Evolutionary conservation across 2,797 vertebrate genomes (phyloP).

Genomic region (Amblyopsis hoosieri): DNA sequence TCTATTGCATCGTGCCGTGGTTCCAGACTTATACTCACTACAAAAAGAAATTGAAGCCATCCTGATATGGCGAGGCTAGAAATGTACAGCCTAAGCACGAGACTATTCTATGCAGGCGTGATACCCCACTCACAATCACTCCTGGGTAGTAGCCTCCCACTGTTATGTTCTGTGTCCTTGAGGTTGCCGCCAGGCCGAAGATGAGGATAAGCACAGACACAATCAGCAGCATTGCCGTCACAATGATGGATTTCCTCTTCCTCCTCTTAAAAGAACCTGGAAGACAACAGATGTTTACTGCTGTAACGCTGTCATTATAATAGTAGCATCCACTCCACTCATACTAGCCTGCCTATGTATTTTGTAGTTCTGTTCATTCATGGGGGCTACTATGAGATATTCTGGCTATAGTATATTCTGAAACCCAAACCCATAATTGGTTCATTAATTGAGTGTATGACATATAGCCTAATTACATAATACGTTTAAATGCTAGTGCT

Average conservation of each 20-base stretch:
- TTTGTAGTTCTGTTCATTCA: no score
- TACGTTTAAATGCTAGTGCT: background rate
- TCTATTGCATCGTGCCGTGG: no score
- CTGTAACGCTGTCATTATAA: background rate
- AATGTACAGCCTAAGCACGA: background rate
- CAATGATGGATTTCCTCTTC: conserved; percentile 95
- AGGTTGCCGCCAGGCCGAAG: conserved; percentile 94
- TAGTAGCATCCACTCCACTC: background rate
- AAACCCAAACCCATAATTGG: no score
- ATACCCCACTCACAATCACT: conserved; percentile 90
- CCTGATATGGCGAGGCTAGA: no score
- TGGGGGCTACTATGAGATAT: no score
- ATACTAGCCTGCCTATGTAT: background rate
- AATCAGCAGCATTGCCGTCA: conserved; percentile 91
- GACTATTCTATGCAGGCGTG: conserved; percentile 21
- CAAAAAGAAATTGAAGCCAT: no score
- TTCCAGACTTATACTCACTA: no score
- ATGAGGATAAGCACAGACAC: conserved; percentile 95
- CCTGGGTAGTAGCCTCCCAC: conserved; percentile 98
- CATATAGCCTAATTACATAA: no score
- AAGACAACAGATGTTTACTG: conserved; percentile 10
- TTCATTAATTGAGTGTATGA: no score
- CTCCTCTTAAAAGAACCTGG: conserved; percentile 94
- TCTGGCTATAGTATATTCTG: no score
- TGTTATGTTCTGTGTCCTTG: conserved; percentile 97